Percentiles rank a stretch among this genome's conserved stretches.
phyloP scores from a whole-genome alignment of 2,888 invertebrate species.

The Ochlodes sylvanus region DNA sequence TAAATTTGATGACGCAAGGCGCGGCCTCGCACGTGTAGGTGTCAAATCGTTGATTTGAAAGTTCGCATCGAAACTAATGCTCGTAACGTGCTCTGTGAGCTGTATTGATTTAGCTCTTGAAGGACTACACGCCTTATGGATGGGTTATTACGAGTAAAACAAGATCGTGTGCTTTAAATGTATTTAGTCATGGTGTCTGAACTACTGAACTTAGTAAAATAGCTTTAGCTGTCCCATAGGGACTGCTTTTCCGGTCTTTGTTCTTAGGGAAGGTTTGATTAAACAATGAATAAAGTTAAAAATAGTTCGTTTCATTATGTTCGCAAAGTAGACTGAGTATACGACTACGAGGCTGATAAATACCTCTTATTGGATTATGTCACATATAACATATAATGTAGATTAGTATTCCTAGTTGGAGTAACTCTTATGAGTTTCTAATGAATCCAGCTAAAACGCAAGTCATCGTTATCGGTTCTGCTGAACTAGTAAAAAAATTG shows the following conservation, averaged over 20 bases:
- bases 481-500: too few species aligned
- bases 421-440: too few species aligned
- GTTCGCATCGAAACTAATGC: slow-evolving; percentile 61
- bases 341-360: too few species aligned
- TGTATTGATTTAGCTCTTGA: slow-evolving; percentile 49
- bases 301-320: not conserved
- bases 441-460: too few species aligned
- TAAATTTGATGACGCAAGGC: slow-evolving; percentile 83
- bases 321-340: not conserved
- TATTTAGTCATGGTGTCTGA: not conserved
- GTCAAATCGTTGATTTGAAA: slow-evolving; percentile 76
- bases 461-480: too few species aligned
- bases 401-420: too few species aligned
- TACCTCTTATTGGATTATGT: too few species aligned
- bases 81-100: slow-evolving; percentile 55
- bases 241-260: slow-evolving; percentile 13
- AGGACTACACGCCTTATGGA: not conserved
- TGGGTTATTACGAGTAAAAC: too few species aligned
- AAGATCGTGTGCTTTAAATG: not conserved
- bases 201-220: not conserved
- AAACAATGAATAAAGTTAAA: slow-evolving; percentile 2
- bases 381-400: too few species aligned
- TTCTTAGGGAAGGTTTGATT: slow-evolving; percentile 9
- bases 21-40: slow-evolving; percentile 69
- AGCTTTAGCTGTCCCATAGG: slow-evolving; percentile 7